Percentiles rank a stretch among this genome's conserved stretches.
These are phyloP conservation scores for Aleadryas rufinucha DNA, from an alignment of 2,113 vertebrate genomes.

Conservation along the genomic window DNA sequence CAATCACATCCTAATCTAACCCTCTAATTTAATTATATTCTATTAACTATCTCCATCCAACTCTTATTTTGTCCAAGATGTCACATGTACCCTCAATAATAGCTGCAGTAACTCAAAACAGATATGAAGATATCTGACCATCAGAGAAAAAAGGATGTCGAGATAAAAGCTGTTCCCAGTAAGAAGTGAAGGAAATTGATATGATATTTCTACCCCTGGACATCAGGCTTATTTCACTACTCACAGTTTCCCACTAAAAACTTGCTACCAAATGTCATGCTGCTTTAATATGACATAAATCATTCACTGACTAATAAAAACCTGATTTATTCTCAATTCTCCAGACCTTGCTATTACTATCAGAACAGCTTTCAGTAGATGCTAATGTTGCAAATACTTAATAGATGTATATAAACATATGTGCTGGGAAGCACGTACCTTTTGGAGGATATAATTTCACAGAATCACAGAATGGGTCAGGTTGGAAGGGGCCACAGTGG, in stretches of 20 bases:
- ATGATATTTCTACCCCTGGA: neutral
- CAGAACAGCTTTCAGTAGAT: neutral
- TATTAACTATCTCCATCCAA: neutral
- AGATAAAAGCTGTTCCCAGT: neutral
- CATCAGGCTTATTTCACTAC: neutral
- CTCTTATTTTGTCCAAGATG: neutral
- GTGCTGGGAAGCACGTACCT: neutral
- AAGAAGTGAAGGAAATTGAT: neutral
- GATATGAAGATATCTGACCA: neutral
- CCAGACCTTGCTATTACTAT: neutral
- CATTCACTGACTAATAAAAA: neutral
- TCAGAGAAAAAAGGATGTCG: neutral
- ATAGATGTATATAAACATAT: neutral
- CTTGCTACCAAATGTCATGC: neutral
- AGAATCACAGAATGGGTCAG: neutral
- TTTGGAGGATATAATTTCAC: neutral
- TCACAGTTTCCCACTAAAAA: neutral
- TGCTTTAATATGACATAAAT: neutral
- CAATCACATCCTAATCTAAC: neutral
- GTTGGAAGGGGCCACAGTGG: neutral
- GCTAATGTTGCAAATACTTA: neutral
- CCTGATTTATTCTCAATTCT: neutral
- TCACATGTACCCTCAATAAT: neutral
- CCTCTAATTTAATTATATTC: neutral
- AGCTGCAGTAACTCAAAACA: conserved; percentile 4